These are phyloP conservation scores for Falco columbarius DNA, from an alignment of 2,797 vertebrate species.

Conservation along the genomic window DNA sequence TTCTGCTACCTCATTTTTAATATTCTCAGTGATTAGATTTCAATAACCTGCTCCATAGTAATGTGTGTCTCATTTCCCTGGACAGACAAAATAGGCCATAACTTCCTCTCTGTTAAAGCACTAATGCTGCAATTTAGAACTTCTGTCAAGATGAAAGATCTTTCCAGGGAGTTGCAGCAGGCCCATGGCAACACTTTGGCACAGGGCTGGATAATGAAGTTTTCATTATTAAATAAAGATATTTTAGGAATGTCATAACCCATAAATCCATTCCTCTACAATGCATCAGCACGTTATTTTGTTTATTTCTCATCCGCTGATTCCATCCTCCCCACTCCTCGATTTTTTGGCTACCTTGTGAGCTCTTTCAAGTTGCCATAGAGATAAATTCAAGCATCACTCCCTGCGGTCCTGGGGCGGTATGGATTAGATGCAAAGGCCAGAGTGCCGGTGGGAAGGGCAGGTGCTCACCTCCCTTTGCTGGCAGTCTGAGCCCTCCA, in stretches of 20 bases:
- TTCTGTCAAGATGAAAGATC: constrained; percentile 84
- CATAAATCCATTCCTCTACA: constrained; percentile 72
- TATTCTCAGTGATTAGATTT: constrained; percentile 91
- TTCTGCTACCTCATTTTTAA: constrained; percentile 80
- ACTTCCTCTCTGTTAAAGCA: constrained; percentile 84
- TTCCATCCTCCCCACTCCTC: not conserved
- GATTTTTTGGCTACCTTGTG: not conserved
- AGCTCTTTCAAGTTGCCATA: constrained; percentile 20
- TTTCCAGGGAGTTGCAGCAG: constrained; percentile 75
- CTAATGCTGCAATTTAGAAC: constrained; percentile 80
- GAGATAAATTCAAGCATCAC: not conserved
- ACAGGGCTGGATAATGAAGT: constrained; percentile 79
- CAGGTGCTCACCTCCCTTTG: not conserved
- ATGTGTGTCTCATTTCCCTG: constrained; percentile 92
- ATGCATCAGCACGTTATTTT: constrained; percentile 37
- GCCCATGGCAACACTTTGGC: constrained; percentile 77
- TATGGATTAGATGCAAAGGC: not conserved
- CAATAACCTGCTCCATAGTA: constrained; percentile 87
- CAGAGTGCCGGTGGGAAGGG: not conserved
- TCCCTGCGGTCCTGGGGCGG: not conserved
- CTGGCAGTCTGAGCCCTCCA: not conserved
- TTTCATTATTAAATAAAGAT: constrained; percentile 85
- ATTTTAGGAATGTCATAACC: constrained; percentile 79
- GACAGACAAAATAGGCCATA: constrained; percentile 90
- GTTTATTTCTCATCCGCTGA: constrained; percentile 60